These are phyloP conservation scores for Xanthorhoe spadicearia DNA, from an alignment of 2,888 invertebrate species.

Conservation along the genomic window DNA sequence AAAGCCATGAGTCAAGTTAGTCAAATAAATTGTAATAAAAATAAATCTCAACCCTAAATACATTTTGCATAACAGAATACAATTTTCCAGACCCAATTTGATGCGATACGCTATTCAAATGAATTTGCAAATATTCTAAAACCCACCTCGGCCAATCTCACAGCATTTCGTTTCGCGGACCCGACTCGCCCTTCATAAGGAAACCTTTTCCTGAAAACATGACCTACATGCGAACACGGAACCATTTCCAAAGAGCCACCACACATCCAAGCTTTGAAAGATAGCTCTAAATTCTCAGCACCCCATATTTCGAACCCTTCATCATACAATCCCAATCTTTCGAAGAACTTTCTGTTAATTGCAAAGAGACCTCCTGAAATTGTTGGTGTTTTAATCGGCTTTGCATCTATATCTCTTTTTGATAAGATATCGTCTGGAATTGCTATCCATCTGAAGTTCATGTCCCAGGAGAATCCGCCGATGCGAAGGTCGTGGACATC, in stretches of 20 bases:
- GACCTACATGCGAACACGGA: slow-evolving; percentile 99
- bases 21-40: background rate
- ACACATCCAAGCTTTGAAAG: slow-evolving; percentile 99
- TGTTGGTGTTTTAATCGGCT: slow-evolving; percentile 96
- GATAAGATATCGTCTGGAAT: slow-evolving; percentile 93
- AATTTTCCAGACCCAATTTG: background rate
- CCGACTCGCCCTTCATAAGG: slow-evolving; percentile 96
- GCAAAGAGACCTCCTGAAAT: slow-evolving; percentile 99
- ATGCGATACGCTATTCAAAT: slow-evolving; percentile 5
- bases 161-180: slow-evolving; percentile 94
- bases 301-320: slow-evolving; percentile 99
- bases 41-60: background rate
- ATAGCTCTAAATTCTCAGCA: slow-evolving; percentile 97
- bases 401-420: slow-evolving; percentile 89
- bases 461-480: slow-evolving; percentile 95
- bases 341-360: slow-evolving; percentile 95
- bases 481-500: slow-evolving; percentile 91
- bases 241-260: slow-evolving; percentile 98
- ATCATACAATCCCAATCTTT: slow-evolving; percentile 94
- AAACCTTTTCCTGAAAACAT: slow-evolving; percentile 97
- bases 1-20: background rate
- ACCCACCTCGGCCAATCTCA: slow-evolving; percentile 92
- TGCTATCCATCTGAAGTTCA: slow-evolving; percentile 97
- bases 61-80: background rate
- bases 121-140: slow-evolving; percentile 10